These are phyloP conservation scores for Melozone crissalis DNA, from an alignment of 2,113 vertebrate genomes.

Conservation along the genomic window DNA sequence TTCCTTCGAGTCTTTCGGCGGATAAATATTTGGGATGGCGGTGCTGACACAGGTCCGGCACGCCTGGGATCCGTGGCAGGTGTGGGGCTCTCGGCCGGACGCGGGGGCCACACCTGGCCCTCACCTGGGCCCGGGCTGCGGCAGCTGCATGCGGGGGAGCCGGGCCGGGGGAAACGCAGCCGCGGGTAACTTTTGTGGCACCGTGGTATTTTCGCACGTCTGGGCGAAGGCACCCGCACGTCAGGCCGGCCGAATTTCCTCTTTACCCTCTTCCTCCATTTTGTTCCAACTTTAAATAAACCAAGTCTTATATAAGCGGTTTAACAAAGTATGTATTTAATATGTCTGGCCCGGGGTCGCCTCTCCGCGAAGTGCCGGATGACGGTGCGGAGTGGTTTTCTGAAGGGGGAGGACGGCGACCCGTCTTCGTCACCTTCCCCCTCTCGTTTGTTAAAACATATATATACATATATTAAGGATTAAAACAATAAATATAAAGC, in stretches of 20 bases:
- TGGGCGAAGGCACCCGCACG: background rate
- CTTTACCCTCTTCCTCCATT: conserved; percentile 48
- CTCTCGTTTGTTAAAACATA: background rate
- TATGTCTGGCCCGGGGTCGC: conserved; percentile 9
- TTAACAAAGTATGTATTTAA: conserved; percentile 16
- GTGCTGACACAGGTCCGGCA: background rate
- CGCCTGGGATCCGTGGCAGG: background rate
- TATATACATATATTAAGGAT: background rate
- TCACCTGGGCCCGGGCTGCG: background rate
- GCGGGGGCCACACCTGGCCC: background rate
- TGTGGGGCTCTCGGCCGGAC: background rate
- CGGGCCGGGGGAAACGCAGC: background rate
- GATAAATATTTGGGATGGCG: background rate
- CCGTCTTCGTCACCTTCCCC: background rate
- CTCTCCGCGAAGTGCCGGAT: background rate
- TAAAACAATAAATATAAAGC: background rate
- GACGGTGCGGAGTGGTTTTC: background rate
- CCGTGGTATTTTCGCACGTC: background rate
- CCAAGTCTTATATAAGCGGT: background rate
- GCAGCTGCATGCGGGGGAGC: background rate
- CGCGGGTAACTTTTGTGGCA: background rate
- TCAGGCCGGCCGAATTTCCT: background rate
- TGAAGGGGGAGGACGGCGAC: background rate
- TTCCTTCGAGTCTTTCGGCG: background rate
- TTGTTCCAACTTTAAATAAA: conserved; percentile 60